These are phyloP conservation scores for Epirrita christyi DNA, from an alignment of 2,888 invertebrate species.

Conservation along the genomic window DNA sequence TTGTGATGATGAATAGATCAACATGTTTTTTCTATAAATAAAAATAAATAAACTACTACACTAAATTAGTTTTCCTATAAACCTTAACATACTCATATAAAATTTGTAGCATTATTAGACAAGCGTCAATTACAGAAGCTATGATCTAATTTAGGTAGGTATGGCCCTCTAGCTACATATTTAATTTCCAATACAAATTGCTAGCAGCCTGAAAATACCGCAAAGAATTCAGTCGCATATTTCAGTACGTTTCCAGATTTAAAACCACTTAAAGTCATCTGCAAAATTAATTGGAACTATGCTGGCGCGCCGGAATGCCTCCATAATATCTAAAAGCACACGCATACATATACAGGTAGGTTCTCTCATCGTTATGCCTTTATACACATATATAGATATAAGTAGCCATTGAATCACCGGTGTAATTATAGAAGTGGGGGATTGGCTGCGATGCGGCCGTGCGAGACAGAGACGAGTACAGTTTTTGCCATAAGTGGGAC, in stretches of 20 bases:
- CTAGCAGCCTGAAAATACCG: constrained; percentile 4
- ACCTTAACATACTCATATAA: too few species aligned
- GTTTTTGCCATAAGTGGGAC: constrained; percentile 55
- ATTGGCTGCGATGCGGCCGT: constrained; percentile 81
- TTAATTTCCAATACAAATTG: neutral
- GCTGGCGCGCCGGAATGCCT: constrained; percentile 62
- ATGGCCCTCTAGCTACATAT: neutral
- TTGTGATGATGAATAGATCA: too few species aligned
- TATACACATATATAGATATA: constrained; percentile 78
- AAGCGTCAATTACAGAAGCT: too few species aligned
- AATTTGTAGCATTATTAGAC: too few species aligned
- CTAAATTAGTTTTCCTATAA: too few species aligned
- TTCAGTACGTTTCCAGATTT: constrained; percentile 25
- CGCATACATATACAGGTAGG: constrained; percentile 74
- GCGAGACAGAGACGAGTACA: constrained; percentile 63
- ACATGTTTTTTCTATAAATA: too few species aligned
- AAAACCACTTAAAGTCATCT: constrained; percentile 47
- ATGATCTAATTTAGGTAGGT: too few species aligned
- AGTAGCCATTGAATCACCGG: constrained; percentile 85
- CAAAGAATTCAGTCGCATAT: constrained; percentile 6
- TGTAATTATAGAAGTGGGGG: constrained; percentile 85
- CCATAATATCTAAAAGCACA: constrained; percentile 72
- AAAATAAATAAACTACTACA: too few species aligned
- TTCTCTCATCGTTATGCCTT: constrained; percentile 77
- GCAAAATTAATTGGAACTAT: constrained; percentile 67